Evolutionary conservation across 2,888 invertebrate genomes (phyloP).

Genomic region (Hetaerina titia): DNA sequence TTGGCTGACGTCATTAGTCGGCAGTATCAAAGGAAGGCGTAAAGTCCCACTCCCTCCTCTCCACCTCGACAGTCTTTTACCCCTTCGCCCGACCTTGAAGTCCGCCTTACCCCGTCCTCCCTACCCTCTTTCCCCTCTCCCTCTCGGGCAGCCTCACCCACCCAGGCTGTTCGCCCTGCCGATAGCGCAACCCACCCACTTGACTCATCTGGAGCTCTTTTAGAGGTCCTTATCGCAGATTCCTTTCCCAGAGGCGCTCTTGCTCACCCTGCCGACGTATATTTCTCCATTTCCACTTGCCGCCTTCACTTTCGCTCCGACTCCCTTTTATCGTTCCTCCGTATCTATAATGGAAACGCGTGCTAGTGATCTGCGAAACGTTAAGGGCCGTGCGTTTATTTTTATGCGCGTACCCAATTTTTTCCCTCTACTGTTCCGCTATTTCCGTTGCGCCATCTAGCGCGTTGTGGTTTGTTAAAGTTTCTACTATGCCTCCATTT

Average conservation of each 20-base stretch:
- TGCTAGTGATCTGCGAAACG: conserved; percentile 37
- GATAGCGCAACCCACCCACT: neutral
- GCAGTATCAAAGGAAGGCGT: conserved; percentile 40
- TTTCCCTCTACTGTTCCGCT: neutral
- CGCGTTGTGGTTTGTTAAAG: conserved; percentile 3
- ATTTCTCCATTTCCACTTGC: conserved; percentile 59
- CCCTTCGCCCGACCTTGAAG: conserved; percentile 15
- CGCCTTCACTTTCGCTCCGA: neutral
- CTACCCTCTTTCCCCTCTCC: neutral
- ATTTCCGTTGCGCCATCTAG: neutral
- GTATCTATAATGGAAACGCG: conserved; percentile 51
- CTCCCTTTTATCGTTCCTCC: neutral
- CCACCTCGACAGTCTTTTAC: neutral
- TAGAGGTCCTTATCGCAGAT: conserved; percentile 41
- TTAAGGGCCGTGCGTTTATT: conserved; percentile 24
- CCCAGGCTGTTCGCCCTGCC: neutral
- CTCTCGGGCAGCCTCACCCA: neutral
- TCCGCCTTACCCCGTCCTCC: neutral
- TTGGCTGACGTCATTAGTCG: conserved; percentile 59
- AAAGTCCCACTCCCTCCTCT: neutral
- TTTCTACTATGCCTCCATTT: neutral
- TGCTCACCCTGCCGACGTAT: conserved; percentile 18
- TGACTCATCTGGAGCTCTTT: conserved; percentile 64
- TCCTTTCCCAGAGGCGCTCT: conserved; percentile 19
- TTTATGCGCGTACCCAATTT: neutral